phyloP scores from a whole-genome alignment of 2,888 invertebrate species.

The Blomia tropicalis region DNA sequence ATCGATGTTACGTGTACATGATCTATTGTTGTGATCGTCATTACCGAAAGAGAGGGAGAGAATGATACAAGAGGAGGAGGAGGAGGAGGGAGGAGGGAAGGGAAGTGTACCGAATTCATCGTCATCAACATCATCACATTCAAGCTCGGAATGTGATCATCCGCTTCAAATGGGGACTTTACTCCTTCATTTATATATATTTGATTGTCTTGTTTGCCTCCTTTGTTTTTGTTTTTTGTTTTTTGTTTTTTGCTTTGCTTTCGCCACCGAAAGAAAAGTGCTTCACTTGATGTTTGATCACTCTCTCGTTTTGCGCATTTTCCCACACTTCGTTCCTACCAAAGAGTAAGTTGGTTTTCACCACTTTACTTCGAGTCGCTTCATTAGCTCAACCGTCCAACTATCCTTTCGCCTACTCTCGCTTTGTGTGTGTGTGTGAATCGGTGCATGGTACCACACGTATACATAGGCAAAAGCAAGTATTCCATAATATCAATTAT shows the following conservation, averaged over 20 bases:
- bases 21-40: too few relatives aligned
- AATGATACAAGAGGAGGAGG: too few relatives aligned
- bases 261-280: background rate
- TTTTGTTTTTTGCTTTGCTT: background rate
- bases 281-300: background rate
- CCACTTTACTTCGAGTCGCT: constrained; percentile 5
- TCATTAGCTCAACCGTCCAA: constrained; percentile 3
- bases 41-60: too few relatives aligned
- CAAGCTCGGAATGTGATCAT: background rate
- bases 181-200: too few relatives aligned
- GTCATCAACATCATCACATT: constrained; percentile 3
- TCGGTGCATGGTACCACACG: constrained; percentile 13
- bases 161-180: constrained; percentile 6
- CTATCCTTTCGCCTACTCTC: background rate
- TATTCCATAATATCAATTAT: too few relatives aligned
- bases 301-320: background rate
- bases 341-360: too few relatives aligned
- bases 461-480: too few relatives aligned
- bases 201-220: background rate
- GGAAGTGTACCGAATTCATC: too few relatives aligned
- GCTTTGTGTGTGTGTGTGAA: too few relatives aligned
- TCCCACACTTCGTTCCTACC: constrained; percentile 15
- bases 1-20: too few relatives aligned
- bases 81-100: too few relatives aligned
- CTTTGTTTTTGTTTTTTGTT: background rate